phyloP scores from a whole-genome alignment of 2,797 vertebrate genomes.

The Amblyopsis hoosieri region DNA sequence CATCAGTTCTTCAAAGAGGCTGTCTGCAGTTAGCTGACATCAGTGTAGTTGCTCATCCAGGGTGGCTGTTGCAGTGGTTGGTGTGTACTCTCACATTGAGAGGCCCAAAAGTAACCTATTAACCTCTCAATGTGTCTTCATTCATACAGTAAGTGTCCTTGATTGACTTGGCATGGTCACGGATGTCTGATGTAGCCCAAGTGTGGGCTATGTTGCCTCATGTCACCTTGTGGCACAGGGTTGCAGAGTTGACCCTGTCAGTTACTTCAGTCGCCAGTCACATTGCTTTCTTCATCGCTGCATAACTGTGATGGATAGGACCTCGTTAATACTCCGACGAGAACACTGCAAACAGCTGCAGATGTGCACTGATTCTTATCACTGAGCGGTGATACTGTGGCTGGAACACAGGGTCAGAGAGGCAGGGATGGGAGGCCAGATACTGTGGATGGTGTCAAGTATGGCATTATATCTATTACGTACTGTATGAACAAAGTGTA shows the following conservation, averaged over 20 bases:
- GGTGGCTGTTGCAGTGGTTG: slow-evolving; percentile 38
- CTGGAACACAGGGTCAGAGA: slow-evolving; percentile 11
- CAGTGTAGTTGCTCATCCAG: slow-evolving; percentile 33
- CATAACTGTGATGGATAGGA: neutral
- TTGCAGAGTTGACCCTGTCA: neutral
- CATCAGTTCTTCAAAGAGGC: slow-evolving; percentile 32
- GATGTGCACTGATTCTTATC: slow-evolving; percentile 31
- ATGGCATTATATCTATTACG: neutral
- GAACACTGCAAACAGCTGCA: slow-evolving; percentile 12
- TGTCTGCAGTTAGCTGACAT: slow-evolving; percentile 49
- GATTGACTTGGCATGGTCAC: slow-evolving; percentile 6
- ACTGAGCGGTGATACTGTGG: slow-evolving; percentile 10
- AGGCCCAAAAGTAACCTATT: slow-evolving; percentile 13
- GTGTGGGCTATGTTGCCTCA: neutral
- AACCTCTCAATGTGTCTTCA: slow-evolving; percentile 40
- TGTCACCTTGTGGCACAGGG: neutral
- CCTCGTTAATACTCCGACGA: slow-evolving; percentile 19
- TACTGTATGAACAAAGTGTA: neutral
- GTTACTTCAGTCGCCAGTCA: slow-evolving; percentile 19
- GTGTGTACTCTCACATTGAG: slow-evolving; percentile 27
- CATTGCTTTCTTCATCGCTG: slow-evolving; percentile 23
- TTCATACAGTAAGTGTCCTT: slow-evolving; percentile 12
- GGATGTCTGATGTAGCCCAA: slow-evolving; percentile 13
- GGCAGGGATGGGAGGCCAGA: slow-evolving; percentile 1
- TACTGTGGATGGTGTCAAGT: neutral